Percentiles rank a stretch among this genome's conserved stretches.
These are phyloP conservation scores for Protophormia terraenovae DNA, from an alignment of 2,888 invertebrate species.

Conservation along the genomic window DNA sequence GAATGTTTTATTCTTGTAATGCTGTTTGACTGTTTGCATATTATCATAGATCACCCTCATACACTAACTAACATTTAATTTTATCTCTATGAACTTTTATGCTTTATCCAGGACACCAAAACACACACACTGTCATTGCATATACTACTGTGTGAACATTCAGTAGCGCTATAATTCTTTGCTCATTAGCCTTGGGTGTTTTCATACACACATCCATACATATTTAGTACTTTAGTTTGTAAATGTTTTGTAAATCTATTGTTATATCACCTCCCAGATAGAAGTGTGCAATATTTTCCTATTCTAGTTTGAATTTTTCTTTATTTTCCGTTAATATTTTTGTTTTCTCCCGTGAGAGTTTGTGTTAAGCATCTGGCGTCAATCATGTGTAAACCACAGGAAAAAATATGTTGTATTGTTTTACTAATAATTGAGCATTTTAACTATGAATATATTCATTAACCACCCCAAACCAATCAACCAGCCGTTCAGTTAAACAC, in stretches of 20 bases:
- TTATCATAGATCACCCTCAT: neutral
- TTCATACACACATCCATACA: neutral
- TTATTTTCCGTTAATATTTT: neutral
- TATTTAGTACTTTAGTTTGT: neutral
- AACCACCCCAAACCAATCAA: slow-evolving; percentile 3
- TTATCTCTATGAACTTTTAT: too few species aligned
- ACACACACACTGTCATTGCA: neutral
- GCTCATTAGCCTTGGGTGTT: slow-evolving; percentile 45
- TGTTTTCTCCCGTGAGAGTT: slow-evolving; percentile 51
- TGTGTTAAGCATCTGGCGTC: slow-evolving; percentile 64
- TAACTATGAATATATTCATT: slow-evolving; percentile 32
- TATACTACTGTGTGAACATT: neutral
- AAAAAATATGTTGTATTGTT: slow-evolving; percentile 33
- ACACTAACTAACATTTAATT: slow-evolving; percentile 2
- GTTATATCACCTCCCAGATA: neutral
- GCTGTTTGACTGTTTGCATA: neutral
- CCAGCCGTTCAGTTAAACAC: neutral
- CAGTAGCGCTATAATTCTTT: slow-evolving; percentile 34
- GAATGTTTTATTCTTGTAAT: neutral
- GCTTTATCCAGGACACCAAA: too few species aligned
- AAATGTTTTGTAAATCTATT: neutral
- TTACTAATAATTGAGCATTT: slow-evolving; percentile 32
- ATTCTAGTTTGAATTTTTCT: neutral
- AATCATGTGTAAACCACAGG: slow-evolving; percentile 70
- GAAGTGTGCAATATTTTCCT: neutral